phyloP scores from a whole-genome alignment of 2,113 vertebrate species.

The Calyptomena viridis region DNA sequence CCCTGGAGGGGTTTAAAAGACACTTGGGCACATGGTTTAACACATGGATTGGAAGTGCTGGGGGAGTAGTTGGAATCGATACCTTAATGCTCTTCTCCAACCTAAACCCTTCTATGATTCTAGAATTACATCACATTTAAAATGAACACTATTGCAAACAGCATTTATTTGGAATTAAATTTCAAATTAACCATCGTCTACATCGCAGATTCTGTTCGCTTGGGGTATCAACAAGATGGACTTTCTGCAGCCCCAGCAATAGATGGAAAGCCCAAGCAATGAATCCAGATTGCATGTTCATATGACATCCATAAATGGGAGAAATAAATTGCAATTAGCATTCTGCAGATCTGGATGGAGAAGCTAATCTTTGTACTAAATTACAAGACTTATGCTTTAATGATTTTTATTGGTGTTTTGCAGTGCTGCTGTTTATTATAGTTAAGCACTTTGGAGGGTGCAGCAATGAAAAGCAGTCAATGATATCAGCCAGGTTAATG shows the following conservation, averaged over 20 bases:
- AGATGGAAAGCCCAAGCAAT: not conserved
- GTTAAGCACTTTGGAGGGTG: not conserved
- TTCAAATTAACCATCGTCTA: not conserved
- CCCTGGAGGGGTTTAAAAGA: not conserved
- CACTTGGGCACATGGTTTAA: not conserved
- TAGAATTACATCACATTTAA: not conserved
- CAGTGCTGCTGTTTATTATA: constrained; percentile 47
- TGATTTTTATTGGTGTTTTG: constrained; percentile 47
- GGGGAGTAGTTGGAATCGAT: rapidly evolving
- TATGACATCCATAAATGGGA: not conserved
- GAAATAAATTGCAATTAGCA: constrained; percentile 52
- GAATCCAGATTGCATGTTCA: not conserved
- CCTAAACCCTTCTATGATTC: rapidly evolving
- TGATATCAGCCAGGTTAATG: constrained; percentile 14
- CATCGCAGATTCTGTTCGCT: not conserved
- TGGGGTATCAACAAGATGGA: not conserved
- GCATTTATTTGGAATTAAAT: not conserved
- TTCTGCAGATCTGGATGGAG: constrained; percentile 9
- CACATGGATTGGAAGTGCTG: not conserved
- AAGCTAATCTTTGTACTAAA: constrained; percentile 28
- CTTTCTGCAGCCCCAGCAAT: not conserved
- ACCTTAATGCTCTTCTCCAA: not conserved
- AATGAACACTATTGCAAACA: not conserved
- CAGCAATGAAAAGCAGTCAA: not conserved
- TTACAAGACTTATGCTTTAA: constrained; percentile 39